Percentiles rank a stretch among this genome's conserved stretches.
These are phyloP conservation scores for Amphiprion clarkii DNA, from an alignment of 2,797 vertebrate genomes.

Conservation along the genomic window DNA sequence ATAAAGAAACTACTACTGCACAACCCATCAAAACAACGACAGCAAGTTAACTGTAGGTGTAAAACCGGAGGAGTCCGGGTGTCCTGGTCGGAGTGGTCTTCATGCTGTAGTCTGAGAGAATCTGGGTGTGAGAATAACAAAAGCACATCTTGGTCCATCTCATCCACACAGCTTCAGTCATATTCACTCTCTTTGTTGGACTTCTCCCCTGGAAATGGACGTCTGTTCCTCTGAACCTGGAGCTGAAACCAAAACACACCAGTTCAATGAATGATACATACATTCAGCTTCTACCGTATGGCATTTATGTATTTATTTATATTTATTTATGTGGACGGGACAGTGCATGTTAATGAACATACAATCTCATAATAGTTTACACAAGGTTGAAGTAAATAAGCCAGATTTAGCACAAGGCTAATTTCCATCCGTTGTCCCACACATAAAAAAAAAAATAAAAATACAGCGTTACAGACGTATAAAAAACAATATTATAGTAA, in stretches of 20 bases:
- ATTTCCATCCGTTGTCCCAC: too few relatives aligned
- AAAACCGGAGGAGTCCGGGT: neutral
- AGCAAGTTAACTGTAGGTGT: neutral
- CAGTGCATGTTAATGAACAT: too few relatives aligned
- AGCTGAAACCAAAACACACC: conserved; percentile 80
- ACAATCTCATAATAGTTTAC: too few relatives aligned
- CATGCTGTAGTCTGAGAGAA: neutral
- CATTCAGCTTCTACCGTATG: neutral
- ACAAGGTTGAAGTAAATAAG: too few relatives aligned
- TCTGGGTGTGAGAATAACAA: neutral
- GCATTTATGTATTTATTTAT: too few relatives aligned
- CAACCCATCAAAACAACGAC: neutral
- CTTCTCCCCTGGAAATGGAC: conserved; percentile 39
- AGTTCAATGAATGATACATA: neutral
- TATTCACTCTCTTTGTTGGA: conserved; percentile 64
- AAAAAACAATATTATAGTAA: too few relatives aligned
- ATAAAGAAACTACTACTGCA: neutral
- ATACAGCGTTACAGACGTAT: too few relatives aligned
- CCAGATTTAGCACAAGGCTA: too few relatives aligned
- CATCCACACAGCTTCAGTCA: conserved; percentile 54
- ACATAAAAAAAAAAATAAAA: too few relatives aligned
- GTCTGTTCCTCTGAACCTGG: conserved; percentile 81
- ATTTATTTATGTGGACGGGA: too few relatives aligned
- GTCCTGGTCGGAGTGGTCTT: neutral
- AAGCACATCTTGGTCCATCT: neutral